Percentiles rank a stretch among this genome's conserved stretches.
phyloP scores from a whole-genome alignment of 2,797 vertebrate species.

The Tragelaphus oryx region DNA sequence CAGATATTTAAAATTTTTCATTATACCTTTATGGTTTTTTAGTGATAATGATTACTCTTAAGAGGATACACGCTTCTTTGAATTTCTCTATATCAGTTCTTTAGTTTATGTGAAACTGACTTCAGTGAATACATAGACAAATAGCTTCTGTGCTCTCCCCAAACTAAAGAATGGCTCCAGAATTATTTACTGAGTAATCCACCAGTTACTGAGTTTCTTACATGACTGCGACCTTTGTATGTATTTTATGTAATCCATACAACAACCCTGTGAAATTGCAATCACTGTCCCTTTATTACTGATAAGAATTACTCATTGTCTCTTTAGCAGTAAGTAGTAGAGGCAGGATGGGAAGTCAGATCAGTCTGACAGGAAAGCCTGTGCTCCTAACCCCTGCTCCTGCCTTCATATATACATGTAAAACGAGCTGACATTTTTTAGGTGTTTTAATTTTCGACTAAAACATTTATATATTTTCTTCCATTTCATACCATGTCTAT shows the following conservation, averaged over 20 bases:
- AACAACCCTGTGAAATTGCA: neutral
- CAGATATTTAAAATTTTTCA: neutral
- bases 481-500: neutral
- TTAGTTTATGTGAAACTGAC: neutral
- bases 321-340: neutral
- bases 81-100: neutral
- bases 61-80: neutral
- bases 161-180: neutral
- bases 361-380: neutral
- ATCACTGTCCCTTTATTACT: neutral
- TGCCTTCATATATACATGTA: neutral
- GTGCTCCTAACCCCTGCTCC: neutral
- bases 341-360: neutral
- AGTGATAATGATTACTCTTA: neutral
- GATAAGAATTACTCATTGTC: neutral
- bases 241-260: neutral
- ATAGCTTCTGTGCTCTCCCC: neutral
- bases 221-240: neutral
- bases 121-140: neutral
- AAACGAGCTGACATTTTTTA: neutral
- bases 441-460: constrained; percentile 4
- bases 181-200: neutral
- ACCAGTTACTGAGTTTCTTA: neutral
- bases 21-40: neutral
- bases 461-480: neutral